These are phyloP conservation scores for Apistogramma diplotaenia DNA, from an alignment of 2,113 vertebrate genomes.

Conservation along the genomic window DNA sequence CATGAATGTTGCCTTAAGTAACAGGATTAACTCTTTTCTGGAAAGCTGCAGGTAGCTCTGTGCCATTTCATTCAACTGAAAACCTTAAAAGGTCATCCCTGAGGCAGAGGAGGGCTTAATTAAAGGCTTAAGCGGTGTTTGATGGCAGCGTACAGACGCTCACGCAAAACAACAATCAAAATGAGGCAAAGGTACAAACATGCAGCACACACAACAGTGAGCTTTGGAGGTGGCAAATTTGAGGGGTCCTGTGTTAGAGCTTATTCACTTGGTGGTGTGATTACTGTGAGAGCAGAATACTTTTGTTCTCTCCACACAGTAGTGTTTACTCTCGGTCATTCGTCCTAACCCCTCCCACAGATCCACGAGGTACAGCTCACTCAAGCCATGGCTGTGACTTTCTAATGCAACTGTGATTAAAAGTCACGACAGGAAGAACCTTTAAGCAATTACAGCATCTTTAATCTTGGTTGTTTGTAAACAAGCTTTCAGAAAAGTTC, in stretches of 20 bases:
- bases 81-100: constrained; percentile 4
- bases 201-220: no score
- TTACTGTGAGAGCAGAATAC: neutral
- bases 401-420: neutral
- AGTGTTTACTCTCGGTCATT: neutral
- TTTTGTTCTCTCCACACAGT: neutral
- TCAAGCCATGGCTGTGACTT: neutral
- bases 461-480: neutral
- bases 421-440: neutral
- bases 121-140: constrained; percentile 18
- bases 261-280: neutral
- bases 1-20: constrained; percentile 18
- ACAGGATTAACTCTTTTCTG: constrained; percentile 32
- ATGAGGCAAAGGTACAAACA: neutral
- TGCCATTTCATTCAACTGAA: constrained; percentile 21
- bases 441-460: neutral
- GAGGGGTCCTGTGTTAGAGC: neutral
- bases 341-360: neutral
- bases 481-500: neutral
- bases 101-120: neutral
- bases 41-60: constrained; percentile 4
- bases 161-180: neutral
- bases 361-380: neutral
- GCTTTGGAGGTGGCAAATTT: neutral
- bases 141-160: neutral